These are phyloP conservation scores for Bradysia coprophila DNA, from an alignment of 1,140 invertebrate species.

Conservation along the genomic window DNA sequence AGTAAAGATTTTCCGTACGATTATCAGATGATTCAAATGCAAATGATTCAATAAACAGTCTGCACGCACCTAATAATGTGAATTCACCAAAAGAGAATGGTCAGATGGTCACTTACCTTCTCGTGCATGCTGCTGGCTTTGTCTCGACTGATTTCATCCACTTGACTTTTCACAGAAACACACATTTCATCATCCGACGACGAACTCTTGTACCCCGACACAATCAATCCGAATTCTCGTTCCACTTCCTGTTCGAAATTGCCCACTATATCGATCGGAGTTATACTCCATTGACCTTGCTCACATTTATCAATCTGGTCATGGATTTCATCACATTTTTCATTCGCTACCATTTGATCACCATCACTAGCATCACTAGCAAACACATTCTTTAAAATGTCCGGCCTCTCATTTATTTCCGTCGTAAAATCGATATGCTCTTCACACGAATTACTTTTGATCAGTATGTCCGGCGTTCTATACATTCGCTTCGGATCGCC, in stretches of 20 bases:
- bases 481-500: neutral
- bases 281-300: constrained; percentile 5
- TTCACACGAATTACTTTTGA: constrained; percentile 6
- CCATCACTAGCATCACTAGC: constrained; percentile 1
- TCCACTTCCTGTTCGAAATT: constrained; percentile 24
- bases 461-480: constrained; percentile 9
- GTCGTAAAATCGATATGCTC: neutral
- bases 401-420: constrained; percentile 6
- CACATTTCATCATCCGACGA: constrained; percentile 1
- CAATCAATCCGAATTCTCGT: constrained; percentile 18
- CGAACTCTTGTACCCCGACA: constrained; percentile 8
- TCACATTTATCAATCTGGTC: constrained; percentile 4
- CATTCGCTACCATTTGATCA: constrained; percentile 1
- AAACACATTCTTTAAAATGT: constrained; percentile 7
- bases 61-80: no score
- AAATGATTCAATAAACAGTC: no score
- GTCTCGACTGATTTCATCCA: no score
- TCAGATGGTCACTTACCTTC: no score
- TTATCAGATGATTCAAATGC: no score
- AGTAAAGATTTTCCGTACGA: no score
- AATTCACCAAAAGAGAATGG: no score
- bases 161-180: no score
- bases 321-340: neutral
- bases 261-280: constrained; percentile 16
- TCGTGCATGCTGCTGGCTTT: no score